These are phyloP conservation scores for Harpegnathos saltator DNA, from an alignment of 1,140 invertebrate genomes.

Conservation along the genomic window DNA sequence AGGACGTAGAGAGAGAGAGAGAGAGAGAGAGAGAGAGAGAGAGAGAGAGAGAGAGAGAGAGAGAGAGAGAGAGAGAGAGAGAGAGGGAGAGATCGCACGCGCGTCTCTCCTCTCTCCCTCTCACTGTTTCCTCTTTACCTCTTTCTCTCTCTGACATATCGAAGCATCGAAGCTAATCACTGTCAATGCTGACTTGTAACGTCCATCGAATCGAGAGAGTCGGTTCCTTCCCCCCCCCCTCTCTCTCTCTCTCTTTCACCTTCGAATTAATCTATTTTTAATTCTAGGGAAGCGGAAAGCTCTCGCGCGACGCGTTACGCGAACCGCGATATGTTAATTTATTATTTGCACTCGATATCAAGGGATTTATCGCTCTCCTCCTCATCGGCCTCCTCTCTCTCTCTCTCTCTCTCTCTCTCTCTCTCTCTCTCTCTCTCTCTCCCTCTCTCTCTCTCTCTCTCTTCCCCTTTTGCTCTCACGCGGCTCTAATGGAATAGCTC, in stretches of 20 bases:
- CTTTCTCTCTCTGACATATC: not conserved
- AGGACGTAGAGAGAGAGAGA: not conserved
- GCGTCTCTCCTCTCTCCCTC: too few species aligned
- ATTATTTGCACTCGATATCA: conserved; percentile 21
- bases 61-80: too few species aligned
- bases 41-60: too few species aligned
- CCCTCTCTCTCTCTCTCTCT: too few species aligned
- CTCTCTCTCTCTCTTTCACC: too few species aligned
- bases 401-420: too few species aligned
- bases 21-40: too few species aligned
- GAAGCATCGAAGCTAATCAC: not conserved
- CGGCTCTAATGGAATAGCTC: not conserved
- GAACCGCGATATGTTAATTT: not conserved
- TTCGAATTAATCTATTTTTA: not conserved
- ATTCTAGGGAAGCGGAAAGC: too few species aligned
- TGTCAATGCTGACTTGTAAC: not conserved
- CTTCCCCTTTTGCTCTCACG: too few species aligned
- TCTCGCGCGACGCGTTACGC: not conserved
- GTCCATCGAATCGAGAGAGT: not conserved
- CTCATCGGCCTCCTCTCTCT: not conserved
- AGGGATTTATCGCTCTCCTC: conserved; percentile 17
- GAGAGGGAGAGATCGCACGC: not conserved
- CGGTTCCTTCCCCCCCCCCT: not conserved
- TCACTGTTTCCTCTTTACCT: too few species aligned
- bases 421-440: too few species aligned